These are phyloP conservation scores for Temnothorax longispinosus DNA, from an alignment of 1,140 invertebrate genomes.

Conservation along the genomic window DNA sequence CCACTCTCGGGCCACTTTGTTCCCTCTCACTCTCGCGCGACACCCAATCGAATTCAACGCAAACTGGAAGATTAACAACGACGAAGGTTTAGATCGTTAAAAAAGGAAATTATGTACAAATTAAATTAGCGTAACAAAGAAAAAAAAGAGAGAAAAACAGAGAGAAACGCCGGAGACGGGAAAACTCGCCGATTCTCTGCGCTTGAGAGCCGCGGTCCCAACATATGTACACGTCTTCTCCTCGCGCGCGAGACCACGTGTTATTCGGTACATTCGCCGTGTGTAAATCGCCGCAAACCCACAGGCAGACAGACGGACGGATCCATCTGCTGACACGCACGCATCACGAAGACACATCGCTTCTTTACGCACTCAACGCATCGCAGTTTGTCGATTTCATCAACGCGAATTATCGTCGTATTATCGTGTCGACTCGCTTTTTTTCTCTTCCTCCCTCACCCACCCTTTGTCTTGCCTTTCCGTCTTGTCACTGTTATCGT, in stretches of 20 bases:
- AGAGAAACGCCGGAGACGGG: slow-evolving; percentile 20
- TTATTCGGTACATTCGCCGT: neutral
- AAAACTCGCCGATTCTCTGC: slow-evolving; percentile 39
- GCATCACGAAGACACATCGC: neutral
- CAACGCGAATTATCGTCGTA: neutral
- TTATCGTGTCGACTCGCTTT: slow-evolving; percentile 4
- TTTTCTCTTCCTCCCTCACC: neutral
- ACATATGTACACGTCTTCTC: slow-evolving; percentile 1
- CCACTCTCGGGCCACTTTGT: neutral
- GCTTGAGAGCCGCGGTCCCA: neutral
- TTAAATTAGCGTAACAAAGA: slow-evolving; percentile 38
- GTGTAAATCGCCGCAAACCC: neutral
- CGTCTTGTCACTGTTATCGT: slow-evolving; percentile 9
- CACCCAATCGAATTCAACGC: neutral
- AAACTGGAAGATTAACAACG: slow-evolving; percentile 55
- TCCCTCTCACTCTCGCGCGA: neutral
- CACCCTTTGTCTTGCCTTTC: neutral
- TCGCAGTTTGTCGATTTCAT: slow-evolving; percentile 13
- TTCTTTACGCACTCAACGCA: neutral
- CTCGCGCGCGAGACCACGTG: neutral
- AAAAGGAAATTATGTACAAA: slow-evolving; percentile 51
- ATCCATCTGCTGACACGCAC: neutral
- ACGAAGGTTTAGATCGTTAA: slow-evolving; percentile 17
- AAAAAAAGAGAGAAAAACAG: neutral
- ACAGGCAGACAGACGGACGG: neutral